Evolutionary conservation across 92 coral and sea anemone species (phyloP).

Genomic region (Phymanthus crucifer): DNA sequence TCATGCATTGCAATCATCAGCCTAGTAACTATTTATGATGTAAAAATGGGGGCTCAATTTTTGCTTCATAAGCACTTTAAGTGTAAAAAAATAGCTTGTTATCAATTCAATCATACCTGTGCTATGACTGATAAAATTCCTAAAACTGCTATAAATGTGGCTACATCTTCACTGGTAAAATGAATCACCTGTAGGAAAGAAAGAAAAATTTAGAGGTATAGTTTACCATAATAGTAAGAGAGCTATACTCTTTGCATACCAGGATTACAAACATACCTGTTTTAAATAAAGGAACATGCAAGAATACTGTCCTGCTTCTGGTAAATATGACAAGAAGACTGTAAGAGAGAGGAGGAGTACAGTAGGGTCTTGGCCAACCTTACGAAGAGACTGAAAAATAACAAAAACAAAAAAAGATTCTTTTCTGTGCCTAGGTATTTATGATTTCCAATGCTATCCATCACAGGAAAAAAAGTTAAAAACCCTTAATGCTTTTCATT

Average conservation of each 20-base stretch:
- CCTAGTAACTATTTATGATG: too few species aligned
- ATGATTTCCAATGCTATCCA: too few species aligned
- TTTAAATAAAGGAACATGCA: constrained; percentile 95
- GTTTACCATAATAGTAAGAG: background rate
- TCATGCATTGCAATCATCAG: too few species aligned
- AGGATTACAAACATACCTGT: constrained; percentile 50
- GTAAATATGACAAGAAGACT: constrained; percentile 93
- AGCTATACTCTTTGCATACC: background rate
- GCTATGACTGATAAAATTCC: constrained; percentile 96
- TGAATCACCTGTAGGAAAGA: constrained; percentile 71
- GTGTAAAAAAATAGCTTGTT: background rate
- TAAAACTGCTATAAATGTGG: constrained; percentile 96
- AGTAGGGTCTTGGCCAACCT: constrained; percentile 97
- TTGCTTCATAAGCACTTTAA: too few species aligned
- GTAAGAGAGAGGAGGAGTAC: constrained; percentile 86
- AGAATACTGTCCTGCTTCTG: constrained; percentile 99
- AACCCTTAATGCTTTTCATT: too few species aligned
- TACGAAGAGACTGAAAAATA: constrained; percentile 75
- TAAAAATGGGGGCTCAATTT: too few species aligned
- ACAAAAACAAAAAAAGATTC: background rate
- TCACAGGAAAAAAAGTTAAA: too few species aligned
- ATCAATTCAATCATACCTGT: constrained; percentile 64
- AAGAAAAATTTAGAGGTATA: background rate
- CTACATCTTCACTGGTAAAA: constrained; percentile 88
- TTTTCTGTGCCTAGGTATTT: too few species aligned